Percentiles rank a stretch among this genome's conserved stretches.
These are phyloP conservation scores for Diaprepes abbreviatus DNA, from an alignment of 2,888 invertebrate genomes.

Conservation along the genomic window DNA sequence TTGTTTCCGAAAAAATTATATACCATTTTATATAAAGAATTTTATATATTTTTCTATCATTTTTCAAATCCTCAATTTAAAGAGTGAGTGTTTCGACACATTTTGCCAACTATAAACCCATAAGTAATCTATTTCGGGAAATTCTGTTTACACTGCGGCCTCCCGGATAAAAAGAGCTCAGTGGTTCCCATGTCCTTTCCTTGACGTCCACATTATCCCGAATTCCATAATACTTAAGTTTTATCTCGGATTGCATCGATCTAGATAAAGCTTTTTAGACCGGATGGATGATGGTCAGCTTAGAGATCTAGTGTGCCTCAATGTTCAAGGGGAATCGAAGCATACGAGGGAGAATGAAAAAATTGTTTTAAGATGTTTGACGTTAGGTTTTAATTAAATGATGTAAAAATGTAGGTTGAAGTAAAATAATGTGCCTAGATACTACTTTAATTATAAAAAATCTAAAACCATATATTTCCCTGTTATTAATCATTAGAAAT, in stretches of 20 bases:
- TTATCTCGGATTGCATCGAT: conserved; percentile 62
- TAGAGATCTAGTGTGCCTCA: conserved; percentile 50
- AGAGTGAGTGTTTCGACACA: conserved; percentile 27
- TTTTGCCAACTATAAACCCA: conserved; percentile 30
- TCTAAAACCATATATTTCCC: too few species aligned
- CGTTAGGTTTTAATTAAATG: too few species aligned
- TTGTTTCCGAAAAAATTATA: too few species aligned
- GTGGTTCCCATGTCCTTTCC: conserved; percentile 52
- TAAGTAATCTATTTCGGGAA: conserved; percentile 42
- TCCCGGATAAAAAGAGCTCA: conserved; percentile 49
- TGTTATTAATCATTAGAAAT: too few species aligned
- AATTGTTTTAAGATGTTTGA: too few species aligned
- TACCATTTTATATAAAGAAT: neutral
- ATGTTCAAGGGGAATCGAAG: neutral
- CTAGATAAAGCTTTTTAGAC: conserved; percentile 55
- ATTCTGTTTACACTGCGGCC: conserved; percentile 40
- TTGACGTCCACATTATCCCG: conserved; percentile 57
- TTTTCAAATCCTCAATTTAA: conserved; percentile 23
- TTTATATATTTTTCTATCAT: neutral
- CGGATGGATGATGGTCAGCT: conserved; percentile 63
- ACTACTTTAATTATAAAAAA: too few species aligned
- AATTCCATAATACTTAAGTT: conserved; percentile 65
- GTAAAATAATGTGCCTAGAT: too few species aligned
- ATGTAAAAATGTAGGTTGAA: too few species aligned
- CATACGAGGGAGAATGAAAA: conserved; percentile 14